Evolutionary conservation across 1,140 invertebrate genomes (phyloP).

Genomic region (Homarus americanus): DNA sequence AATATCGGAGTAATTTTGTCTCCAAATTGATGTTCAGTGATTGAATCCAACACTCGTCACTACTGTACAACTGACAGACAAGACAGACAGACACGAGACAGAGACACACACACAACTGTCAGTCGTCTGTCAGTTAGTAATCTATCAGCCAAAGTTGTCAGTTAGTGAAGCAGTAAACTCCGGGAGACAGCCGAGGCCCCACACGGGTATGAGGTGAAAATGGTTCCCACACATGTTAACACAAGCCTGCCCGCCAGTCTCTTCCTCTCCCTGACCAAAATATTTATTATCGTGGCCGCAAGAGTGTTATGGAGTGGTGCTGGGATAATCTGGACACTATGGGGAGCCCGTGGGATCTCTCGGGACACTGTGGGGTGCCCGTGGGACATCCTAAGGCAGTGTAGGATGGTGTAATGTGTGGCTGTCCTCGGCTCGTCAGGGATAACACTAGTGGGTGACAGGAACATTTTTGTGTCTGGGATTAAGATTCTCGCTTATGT

Average conservation of each 20-base stretch:
- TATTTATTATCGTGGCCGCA: conserved; percentile 32
- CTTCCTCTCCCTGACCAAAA: conserved; percentile 11
- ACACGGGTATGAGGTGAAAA: not conserved
- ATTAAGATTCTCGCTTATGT: too few species aligned
- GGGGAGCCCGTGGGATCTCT: not conserved
- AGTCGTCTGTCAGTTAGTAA: not conserved
- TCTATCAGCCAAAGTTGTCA: not conserved
- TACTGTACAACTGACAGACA: too few species aligned
- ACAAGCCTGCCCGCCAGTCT: not conserved
- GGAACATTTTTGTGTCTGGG: too few species aligned
- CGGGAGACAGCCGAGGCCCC: too few species aligned
- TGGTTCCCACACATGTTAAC: not conserved
- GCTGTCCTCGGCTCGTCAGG: too few species aligned
- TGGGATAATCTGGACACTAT: conserved; percentile 16
- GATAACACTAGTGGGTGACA: too few species aligned
- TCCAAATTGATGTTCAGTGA: too few species aligned
- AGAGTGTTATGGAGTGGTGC: not conserved
- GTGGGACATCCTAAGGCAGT: too few species aligned
- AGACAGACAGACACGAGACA: too few species aligned
- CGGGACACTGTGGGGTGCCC: not conserved
- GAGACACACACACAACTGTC: not conserved
- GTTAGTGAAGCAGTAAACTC: too few species aligned
- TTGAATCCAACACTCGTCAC: too few species aligned
- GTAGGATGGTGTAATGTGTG: not conserved
- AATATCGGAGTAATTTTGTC: too few species aligned